Percentiles rank a stretch among this genome's conserved stretches.
These are phyloP conservation scores for Cataglyphis livida DNA, from an alignment of 2,888 invertebrate genomes.

Conservation along the genomic window DNA sequence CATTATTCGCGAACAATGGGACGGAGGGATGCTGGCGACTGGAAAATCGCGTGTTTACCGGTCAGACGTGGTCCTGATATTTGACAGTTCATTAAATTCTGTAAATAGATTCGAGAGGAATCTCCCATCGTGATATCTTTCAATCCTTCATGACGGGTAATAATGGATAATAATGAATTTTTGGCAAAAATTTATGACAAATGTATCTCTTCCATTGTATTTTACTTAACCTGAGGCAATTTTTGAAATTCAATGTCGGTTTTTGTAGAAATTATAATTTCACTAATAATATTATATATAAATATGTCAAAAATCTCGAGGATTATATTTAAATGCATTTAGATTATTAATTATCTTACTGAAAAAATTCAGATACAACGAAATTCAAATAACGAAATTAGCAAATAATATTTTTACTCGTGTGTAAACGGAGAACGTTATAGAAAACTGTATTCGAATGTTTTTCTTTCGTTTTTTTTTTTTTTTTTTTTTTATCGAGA, in stretches of 20 bases:
- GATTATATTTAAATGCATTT: slow-evolving; percentile 11
- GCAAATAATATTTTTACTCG: neutral
- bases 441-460: neutral
- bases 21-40: slow-evolving; percentile 62
- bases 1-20: slow-evolving; percentile 73
- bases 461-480: neutral
- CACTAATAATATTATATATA: neutral
- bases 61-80: slow-evolving; percentile 54
- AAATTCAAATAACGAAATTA: neutral
- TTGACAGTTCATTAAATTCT: slow-evolving; percentile 54
- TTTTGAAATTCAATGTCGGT: neutral
- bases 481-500: neutral
- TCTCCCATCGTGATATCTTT: neutral
- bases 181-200: neutral
- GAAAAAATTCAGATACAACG: neutral
- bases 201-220: neutral
- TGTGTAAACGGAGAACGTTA: neutral
- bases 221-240: neutral
- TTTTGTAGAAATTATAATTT: neutral
- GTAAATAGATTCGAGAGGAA: slow-evolving; percentile 1
- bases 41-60: slow-evolving; percentile 61
- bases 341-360: neutral
- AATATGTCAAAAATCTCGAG: neutral
- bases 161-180: slow-evolving; percentile 10
- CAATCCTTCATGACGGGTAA: neutral